Evolutionary conservation across 1,140 invertebrate species (phyloP).

Genomic region (Choristoneura fumiferana): DNA sequence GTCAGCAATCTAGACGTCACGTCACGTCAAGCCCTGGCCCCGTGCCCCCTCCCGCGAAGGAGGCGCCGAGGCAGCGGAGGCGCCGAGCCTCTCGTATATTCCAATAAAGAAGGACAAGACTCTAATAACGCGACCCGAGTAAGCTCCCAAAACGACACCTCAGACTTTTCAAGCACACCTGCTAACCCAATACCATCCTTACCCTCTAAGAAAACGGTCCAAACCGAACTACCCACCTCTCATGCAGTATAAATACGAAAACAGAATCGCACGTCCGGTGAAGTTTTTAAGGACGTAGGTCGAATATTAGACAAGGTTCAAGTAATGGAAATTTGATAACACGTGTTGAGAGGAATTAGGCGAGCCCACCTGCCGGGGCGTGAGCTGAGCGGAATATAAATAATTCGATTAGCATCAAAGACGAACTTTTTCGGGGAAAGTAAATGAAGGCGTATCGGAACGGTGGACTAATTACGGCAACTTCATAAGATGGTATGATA

Average conservation of each 20-base stretch:
- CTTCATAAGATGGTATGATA: no score
- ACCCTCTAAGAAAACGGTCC: slow-evolving; percentile 17
- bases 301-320: slow-evolving; percentile 44
- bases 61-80: slow-evolving; percentile 18
- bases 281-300: slow-evolving; percentile 48
- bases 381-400: slow-evolving; percentile 40
- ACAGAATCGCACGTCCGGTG: slow-evolving; percentile 45
- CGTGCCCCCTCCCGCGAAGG: no score
- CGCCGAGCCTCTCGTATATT: slow-evolving; percentile 41
- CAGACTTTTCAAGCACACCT: slow-evolving; percentile 29
- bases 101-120: slow-evolving; percentile 57
- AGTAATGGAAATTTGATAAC: slow-evolving; percentile 50
- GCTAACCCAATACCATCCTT: slow-evolving; percentile 24
- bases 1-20: slow-evolving; percentile 11
- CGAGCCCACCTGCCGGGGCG: slow-evolving; percentile 14
- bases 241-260: slow-evolving; percentile 43
- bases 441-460: slow-evolving; percentile 11
- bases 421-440: slow-evolving; percentile 8
- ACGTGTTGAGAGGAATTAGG: slow-evolving; percentile 31
- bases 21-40: neutral
- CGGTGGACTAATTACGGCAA: no score
- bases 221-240: neutral
- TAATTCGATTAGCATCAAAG: slow-evolving; percentile 38
- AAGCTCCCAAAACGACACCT: slow-evolving; percentile 53
- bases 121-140: slow-evolving; percentile 52